Conservation (phyloP, 2,113 vertebrate genomes). For the Pagrus major region DNA sequence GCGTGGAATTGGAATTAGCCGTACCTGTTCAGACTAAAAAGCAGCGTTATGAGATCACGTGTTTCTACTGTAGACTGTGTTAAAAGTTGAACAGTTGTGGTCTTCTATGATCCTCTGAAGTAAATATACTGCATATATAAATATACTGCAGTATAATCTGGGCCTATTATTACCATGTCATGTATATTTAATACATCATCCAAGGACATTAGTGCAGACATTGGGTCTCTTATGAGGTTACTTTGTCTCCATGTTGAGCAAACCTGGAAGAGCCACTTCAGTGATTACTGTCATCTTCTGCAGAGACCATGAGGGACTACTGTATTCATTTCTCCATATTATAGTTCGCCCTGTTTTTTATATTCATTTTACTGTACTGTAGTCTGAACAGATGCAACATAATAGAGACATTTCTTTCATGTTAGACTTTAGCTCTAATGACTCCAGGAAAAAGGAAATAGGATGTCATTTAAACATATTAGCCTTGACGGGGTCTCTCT, state of each 20-base stretch:
- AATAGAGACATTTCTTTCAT: conserved; percentile 32
- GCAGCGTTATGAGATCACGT: conserved; percentile 31
- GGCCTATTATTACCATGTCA: background rate
- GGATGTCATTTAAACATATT: conserved; percentile 57
- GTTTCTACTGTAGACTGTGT: conserved; percentile 12
- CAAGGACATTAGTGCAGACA: background rate
- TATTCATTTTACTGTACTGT: background rate
- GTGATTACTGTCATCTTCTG: background rate
- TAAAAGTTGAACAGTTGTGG: conserved; percentile 40
- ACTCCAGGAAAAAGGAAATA: conserved; percentile 44
- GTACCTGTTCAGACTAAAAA: conserved; percentile 66
- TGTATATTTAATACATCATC: background rate
- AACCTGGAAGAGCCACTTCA: background rate
- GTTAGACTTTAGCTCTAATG: conserved; percentile 35
- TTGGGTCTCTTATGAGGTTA: background rate
- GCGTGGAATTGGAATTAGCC: conserved; percentile 75
- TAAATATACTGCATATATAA: background rate
- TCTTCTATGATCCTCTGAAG: conserved; percentile 22
- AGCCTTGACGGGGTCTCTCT: conserved; percentile 18
- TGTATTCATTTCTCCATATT: background rate
- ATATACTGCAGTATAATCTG: background rate
- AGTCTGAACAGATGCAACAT: background rate
- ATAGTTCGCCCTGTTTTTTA: background rate
- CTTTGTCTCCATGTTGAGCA: background rate
- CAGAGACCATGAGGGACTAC: background rate